Percentiles rank a stretch among this genome's conserved stretches.
Evolutionary conservation across 2,888 invertebrate genomes (phyloP).

Genomic region (Nomada flava): DNA sequence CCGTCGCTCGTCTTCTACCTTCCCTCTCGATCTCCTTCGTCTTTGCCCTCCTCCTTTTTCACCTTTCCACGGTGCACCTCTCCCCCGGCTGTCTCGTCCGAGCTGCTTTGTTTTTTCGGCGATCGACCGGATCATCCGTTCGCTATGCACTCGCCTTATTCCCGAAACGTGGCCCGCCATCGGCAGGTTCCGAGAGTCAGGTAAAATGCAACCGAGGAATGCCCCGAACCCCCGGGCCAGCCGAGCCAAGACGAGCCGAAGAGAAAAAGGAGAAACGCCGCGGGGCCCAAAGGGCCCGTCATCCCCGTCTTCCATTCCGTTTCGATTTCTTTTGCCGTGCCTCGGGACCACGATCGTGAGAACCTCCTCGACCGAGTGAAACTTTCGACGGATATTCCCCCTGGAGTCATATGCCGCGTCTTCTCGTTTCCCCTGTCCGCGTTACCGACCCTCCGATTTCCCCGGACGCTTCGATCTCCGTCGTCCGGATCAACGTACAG

Average conservation of each 20-base stretch:
- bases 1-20: background rate
- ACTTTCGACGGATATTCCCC: conserved; percentile 22
- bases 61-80: background rate
- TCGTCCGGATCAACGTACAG: background rate
- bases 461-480: background rate
- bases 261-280: conserved; percentile 25
- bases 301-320: conserved; percentile 37
- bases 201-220: conserved; percentile 53
- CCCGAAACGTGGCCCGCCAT: conserved; percentile 37
- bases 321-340: conserved; percentile 54
- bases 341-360: conserved; percentile 53
- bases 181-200: conserved; percentile 56
- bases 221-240: conserved; percentile 22
- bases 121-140: conserved; percentile 8
- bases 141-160: conserved; percentile 20
- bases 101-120: conserved; percentile 31
- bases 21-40: background rate
- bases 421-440: background rate
- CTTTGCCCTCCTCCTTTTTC: background rate
- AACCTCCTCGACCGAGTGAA: conserved; percentile 24
- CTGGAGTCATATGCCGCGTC: background rate
- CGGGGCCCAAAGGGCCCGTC: conserved; percentile 40
- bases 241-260: background rate
- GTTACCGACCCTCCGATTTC: background rate
- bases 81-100: background rate